Conservation (phyloP, 2,113 vertebrate genomes). For the Muscicapa adusta region DNA sequence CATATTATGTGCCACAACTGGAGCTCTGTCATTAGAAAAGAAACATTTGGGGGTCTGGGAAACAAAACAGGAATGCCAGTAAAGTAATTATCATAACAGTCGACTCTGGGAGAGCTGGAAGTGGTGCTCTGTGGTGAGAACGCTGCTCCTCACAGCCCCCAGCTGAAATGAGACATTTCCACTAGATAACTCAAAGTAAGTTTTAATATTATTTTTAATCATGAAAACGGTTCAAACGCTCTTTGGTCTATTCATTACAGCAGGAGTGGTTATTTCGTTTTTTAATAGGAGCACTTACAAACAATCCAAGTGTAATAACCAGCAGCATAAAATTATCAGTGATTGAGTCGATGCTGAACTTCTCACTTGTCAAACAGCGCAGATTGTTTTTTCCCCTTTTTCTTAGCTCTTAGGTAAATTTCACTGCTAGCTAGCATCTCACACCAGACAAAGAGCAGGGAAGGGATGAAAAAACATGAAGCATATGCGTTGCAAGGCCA, state of each 20-base stretch:
- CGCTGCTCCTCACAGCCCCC: slow-evolving; percentile 3
- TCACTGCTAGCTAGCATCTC: slow-evolving; percentile 55
- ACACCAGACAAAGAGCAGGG: slow-evolving; percentile 61
- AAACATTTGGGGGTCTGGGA: slow-evolving; percentile 57
- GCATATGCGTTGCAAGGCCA: slow-evolving; percentile 60
- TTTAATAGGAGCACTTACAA: slow-evolving; percentile 69
- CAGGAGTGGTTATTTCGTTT: slow-evolving; percentile 67
- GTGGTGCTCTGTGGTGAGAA: slow-evolving; percentile 27
- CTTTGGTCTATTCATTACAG: slow-evolving; percentile 48
- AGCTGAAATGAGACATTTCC: slow-evolving; percentile 23
- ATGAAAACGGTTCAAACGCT: slow-evolving; percentile 36
- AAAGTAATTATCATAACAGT: slow-evolving; percentile 69
- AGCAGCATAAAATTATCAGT: slow-evolving; percentile 69
- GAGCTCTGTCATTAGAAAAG: slow-evolving; percentile 59
- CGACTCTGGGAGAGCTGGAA: slow-evolving; percentile 54
- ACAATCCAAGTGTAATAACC: slow-evolving; percentile 71
- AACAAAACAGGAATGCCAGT: slow-evolving; percentile 52
- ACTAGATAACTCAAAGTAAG: slow-evolving; percentile 43
- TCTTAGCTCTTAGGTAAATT: slow-evolving; percentile 71
- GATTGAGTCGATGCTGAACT: slow-evolving; percentile 65
- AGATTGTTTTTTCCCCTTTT: slow-evolving; percentile 37
- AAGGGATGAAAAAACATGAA: slow-evolving; percentile 67
- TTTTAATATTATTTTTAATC: slow-evolving; percentile 58
- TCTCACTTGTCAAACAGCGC: slow-evolving; percentile 63
- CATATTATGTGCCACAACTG: slow-evolving; percentile 7